phyloP scores from a whole-genome alignment of 2,797 vertebrate genomes.

The Falco naumanni region DNA sequence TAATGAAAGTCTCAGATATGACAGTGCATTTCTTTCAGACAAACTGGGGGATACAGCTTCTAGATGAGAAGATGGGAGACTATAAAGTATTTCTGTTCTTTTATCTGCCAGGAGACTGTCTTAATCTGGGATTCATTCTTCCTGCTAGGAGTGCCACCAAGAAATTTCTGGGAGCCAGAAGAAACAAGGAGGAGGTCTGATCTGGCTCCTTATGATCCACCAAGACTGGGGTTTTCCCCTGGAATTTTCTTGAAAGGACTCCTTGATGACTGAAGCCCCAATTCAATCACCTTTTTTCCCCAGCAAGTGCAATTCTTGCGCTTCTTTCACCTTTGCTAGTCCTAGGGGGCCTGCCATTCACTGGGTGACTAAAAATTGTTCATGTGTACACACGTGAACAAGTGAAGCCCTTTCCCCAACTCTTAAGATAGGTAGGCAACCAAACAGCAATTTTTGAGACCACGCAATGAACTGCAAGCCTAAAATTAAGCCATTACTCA shows the following conservation, averaged over 20 bases:
- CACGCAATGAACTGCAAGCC: background rate
- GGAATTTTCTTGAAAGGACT: background rate
- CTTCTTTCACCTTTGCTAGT: background rate
- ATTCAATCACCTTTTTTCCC: background rate
- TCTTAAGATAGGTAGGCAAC: background rate
- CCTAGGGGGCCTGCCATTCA: background rate
- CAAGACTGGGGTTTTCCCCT: background rate
- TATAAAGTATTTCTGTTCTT: background rate
- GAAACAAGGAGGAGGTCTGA: background rate
- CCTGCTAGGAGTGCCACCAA: background rate
- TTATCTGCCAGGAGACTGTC: background rate
- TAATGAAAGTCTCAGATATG: background rate
- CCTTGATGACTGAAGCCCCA: background rate
- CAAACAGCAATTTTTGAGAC: background rate
- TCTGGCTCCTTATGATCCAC: background rate
- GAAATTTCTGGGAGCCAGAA: background rate
- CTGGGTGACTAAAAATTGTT: background rate
- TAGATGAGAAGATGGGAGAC: background rate
- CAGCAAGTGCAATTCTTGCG: background rate
- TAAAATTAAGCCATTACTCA: background rate
- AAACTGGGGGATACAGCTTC: background rate
- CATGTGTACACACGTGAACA: rapidly evolving
- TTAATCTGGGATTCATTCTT: background rate
- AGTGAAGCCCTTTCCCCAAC: background rate
- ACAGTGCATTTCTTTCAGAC: background rate